Conservation (phyloP, 2,797 vertebrate species). For the Furcifer pardalis region DNA sequence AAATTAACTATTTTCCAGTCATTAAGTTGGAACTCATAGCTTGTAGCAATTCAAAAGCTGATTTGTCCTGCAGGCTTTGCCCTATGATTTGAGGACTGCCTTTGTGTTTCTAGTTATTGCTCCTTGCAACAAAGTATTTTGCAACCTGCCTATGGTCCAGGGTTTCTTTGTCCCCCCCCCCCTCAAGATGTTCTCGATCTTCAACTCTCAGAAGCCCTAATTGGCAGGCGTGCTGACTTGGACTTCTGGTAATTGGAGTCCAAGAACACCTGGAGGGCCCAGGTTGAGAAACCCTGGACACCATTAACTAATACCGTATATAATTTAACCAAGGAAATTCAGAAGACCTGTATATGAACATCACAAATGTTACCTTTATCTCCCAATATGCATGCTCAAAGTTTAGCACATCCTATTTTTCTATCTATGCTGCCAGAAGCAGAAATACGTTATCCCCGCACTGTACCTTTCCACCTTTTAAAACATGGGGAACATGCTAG, state of each 20-base stretch:
- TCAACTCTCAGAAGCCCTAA: too few species aligned
- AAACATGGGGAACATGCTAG: too few species aligned
- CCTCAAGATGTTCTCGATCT: too few species aligned
- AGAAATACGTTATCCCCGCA: too few species aligned
- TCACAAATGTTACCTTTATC: background rate
- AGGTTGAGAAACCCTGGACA: too few species aligned
- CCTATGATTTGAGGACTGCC: background rate
- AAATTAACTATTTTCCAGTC: background rate
- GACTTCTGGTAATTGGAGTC: too few species aligned
- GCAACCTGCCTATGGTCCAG: background rate
- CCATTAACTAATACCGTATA: background rate
- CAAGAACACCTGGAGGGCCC: too few species aligned
- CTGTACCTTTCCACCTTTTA: background rate
- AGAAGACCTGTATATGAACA: background rate
- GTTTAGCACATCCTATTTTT: background rate
- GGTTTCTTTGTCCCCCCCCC: too few species aligned
- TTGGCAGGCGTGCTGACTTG: too few species aligned
- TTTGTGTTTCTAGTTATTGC: background rate
- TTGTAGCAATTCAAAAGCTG: background rate
- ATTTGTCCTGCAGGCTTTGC: background rate
- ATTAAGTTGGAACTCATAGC: background rate
- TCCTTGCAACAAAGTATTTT: background rate
- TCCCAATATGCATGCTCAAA: background rate
- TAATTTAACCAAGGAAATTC: background rate
- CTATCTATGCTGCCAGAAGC: too few species aligned